A percentile compares a stretch with the other conserved stretches of the same genome.
Conservation (phyloP, 2,888 invertebrate genomes). For the Brachypterus glaber region DNA sequence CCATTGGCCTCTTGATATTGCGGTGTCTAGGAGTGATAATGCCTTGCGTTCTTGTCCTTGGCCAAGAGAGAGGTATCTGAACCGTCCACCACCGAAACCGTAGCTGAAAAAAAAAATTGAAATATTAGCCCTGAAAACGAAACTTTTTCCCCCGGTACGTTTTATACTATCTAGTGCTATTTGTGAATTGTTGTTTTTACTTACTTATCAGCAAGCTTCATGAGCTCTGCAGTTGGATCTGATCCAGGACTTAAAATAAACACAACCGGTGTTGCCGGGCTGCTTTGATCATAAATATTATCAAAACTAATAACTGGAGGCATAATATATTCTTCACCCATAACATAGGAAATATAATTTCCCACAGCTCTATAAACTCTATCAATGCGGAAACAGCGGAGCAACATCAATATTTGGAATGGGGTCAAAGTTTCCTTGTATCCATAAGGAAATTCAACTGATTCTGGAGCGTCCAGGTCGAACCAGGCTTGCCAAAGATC, state of each 20-base stretch:
- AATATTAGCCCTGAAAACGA: no score
- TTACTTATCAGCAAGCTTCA: constrained; percentile 62
- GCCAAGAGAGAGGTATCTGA: constrained; percentile 82
- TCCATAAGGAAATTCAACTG: constrained; percentile 55
- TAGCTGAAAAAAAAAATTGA: constrained; percentile 33
- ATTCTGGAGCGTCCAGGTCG: constrained; percentile 75
- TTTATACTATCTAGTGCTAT: neutral
- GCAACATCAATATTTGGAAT: constrained; percentile 68
- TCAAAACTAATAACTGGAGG: constrained; percentile 81
- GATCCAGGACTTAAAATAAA: constrained; percentile 92
- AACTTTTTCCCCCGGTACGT: no score
- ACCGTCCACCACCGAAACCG: constrained; percentile 64
- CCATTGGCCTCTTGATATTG: constrained; percentile 75
- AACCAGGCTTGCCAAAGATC: constrained; percentile 57
- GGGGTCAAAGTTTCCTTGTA: constrained; percentile 56
- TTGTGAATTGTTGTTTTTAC: neutral
- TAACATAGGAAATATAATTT: constrained; percentile 67
- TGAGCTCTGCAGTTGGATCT: constrained; percentile 80
- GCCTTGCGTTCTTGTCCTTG: constrained; percentile 90
- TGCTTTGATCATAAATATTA: constrained; percentile 76
- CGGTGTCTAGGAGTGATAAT: constrained; percentile 54
- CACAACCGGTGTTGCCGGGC: constrained; percentile 75
- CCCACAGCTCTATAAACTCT: constrained; percentile 78
- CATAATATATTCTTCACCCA: constrained; percentile 84
- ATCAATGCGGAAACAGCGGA: constrained; percentile 85